Base-by-base conservation (phyloP, 2,797 vertebrate genomes). In the Macropodus opercularis region DNA sequence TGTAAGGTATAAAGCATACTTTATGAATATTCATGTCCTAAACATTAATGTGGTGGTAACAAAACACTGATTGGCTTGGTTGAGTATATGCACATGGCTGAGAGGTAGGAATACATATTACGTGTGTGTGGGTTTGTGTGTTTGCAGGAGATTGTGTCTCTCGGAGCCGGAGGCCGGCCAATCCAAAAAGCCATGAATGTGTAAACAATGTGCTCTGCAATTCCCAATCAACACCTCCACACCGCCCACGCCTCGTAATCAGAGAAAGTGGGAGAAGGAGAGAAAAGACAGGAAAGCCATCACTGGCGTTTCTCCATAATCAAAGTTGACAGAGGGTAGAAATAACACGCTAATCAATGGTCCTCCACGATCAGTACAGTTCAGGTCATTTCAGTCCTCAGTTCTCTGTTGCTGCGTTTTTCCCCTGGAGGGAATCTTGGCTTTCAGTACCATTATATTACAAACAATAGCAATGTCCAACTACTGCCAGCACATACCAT, bases 171-270 rank as follows among this genome's bases (percentile, higher is more conserved):
- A 71, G 82, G 75, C 68, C 14, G 51, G 78, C 83, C 75, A 85
- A 85, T 78, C 76, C 84, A 76, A 80, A 88, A 84, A 81, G 34
- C 72, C 72, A 88, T 87, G 82, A 87, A 85, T 85, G 81, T 80
- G 79, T 89, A 90, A 92, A 91, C 88, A 90, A 88, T 79, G 83
- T 31, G 55, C 71, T 78, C 79, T 73, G 80, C 78, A 87, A 90
- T 90, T 90, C 83, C 83, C 84, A 90, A 91, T 92, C 90, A 92
- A 87, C 90, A 84, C 84, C 82, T 89, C 82, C 83, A 77, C 77
- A 75, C 53, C 65, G 63, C 83, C 87, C 85, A 86, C 78, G 56
- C 72, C 72, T 81, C 21, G 59, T 83, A 89, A 91, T 90, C 88
- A 90, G 76, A 66, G 53, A 35, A 74, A 72, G 80, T 41, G 68